These are phyloP conservation scores for Drosophila yakuba DNA, from an alignment of 1,140 invertebrate genomes.

Conservation along the genomic window DNA sequence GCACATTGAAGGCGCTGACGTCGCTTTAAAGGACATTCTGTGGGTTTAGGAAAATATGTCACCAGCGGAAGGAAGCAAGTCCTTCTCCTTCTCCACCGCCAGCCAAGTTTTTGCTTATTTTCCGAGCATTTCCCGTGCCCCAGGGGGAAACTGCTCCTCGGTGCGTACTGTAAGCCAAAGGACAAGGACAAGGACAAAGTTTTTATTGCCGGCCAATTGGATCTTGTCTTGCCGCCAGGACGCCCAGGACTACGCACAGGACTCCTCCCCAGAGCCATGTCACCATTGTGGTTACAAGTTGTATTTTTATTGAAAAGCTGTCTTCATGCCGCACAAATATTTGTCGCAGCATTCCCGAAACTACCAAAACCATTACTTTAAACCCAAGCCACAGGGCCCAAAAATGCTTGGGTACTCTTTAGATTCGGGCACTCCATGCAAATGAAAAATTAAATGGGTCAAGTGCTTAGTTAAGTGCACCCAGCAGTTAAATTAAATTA, in stretches of 20 bases:
- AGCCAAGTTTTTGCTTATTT: slow-evolving; percentile 50
- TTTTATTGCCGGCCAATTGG: slow-evolving; percentile 78
- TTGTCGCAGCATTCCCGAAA: slow-evolving; percentile 31
- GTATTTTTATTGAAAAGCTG: slow-evolving; percentile 65
- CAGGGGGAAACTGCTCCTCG: slow-evolving; percentile 9
- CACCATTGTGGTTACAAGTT: slow-evolving; percentile 51
- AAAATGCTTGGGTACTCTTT: slow-evolving; percentile 2
- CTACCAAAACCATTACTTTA: slow-evolving; percentile 14
- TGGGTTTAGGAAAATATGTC: slow-evolving; percentile 38
- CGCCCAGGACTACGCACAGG: slow-evolving; percentile 11
- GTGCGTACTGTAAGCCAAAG: slow-evolving; percentile 26
- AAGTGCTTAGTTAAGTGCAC: slow-evolving; percentile 29
- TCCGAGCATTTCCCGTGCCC: slow-evolving; percentile 17
- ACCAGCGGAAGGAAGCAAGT: slow-evolving; percentile 31
- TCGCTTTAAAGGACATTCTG: slow-evolving; percentile 54
- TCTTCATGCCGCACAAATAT: slow-evolving; percentile 51
- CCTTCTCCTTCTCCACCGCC: slow-evolving; percentile 4
- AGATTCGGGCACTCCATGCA: neutral
- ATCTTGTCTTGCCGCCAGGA: slow-evolving; percentile 46
- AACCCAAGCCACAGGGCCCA: slow-evolving; percentile 3
- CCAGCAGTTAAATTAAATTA: slow-evolving; percentile 13
- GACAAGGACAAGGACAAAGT: slow-evolving; percentile 69
- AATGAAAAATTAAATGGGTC: slow-evolving; percentile 34
- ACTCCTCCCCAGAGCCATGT: slow-evolving; percentile 38
- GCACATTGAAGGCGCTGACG: slow-evolving; percentile 28